Evolutionary conservation across 2,113 vertebrate species (phyloP).

Genomic region (Epinephelus cyanopodus): DNA sequence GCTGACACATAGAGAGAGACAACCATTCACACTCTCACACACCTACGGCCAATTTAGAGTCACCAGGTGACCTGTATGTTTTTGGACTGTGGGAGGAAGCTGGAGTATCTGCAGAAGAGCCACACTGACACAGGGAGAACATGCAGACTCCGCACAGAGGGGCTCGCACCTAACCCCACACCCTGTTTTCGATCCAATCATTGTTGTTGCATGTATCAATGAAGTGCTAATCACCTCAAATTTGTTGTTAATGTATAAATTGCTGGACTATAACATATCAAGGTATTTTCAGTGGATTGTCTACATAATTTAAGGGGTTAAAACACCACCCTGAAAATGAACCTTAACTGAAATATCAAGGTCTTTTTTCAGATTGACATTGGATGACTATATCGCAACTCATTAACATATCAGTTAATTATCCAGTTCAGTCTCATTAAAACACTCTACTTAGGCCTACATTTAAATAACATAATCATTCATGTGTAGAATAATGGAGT

Average conservation of each 20-base stretch:
- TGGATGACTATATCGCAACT: neutral
- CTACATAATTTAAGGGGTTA: neutral
- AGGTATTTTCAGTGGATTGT: neutral
- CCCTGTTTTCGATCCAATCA: no score
- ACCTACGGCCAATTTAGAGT: no score
- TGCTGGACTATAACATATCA: no score
- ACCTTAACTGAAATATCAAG: neutral
- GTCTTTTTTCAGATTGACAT: neutral
- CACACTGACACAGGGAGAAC: no score
- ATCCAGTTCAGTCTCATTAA: neutral
- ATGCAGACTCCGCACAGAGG: no score
- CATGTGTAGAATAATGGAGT: neutral
- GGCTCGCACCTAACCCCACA: no score
- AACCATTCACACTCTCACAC: no score
- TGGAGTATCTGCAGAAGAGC: no score
- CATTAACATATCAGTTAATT: neutral
- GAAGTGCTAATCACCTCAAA: neutral
- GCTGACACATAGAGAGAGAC: no score
- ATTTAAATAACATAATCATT: neutral
- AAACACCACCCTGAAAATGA: neutral
- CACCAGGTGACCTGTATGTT: no score
- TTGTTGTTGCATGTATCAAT: neutral
- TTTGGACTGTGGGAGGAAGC: no score
- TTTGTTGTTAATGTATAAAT: neutral
- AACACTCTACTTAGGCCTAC: neutral